phyloP scores from a whole-genome alignment of 1,140 invertebrate species.

The Drosophila guanche region DNA sequence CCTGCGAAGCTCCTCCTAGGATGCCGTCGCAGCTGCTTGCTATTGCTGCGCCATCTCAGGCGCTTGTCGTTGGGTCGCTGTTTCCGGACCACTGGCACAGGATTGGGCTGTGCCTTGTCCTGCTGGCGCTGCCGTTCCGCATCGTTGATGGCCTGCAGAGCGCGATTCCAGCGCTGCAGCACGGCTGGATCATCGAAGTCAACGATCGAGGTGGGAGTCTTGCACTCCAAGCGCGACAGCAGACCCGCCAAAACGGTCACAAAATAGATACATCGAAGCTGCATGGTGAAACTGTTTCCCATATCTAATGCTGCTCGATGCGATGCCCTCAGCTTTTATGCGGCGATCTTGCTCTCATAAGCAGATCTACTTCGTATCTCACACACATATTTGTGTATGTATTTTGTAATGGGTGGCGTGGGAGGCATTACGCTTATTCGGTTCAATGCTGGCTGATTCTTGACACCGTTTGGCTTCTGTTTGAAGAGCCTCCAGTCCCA shows the following conservation, averaged over 20 bases:
- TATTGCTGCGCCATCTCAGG: constrained; percentile 42
- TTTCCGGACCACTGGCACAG: background rate
- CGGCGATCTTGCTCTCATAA: too few relatives aligned
- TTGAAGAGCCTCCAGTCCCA: constrained; percentile 5
- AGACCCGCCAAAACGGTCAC: background rate
- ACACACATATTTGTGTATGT: background rate
- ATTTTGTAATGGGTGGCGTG: constrained; percentile 10
- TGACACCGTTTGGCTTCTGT: constrained; percentile 41
- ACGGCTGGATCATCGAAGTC: constrained; percentile 7
- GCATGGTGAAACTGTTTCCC: constrained; percentile 12
- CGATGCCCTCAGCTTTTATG: constrained; percentile 20
- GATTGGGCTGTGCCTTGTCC: background rate
- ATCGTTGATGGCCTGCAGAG: constrained; percentile 52
- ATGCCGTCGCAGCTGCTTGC: background rate
- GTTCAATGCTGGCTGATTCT: constrained; percentile 37
- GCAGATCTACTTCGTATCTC: background rate
- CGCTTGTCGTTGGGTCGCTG: constrained; percentile 57
- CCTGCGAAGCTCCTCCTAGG: background rate
- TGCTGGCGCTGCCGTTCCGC: constrained; percentile 34
- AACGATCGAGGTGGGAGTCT: background rate
- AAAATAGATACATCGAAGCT: constrained; percentile 4
- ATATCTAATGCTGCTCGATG: background rate
- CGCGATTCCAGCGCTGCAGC: constrained; percentile 8
- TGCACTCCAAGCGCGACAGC: background rate
- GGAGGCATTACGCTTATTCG: background rate